Base-by-base conservation (phyloP, 2,888 invertebrate genomes). In the Listrodromus nycthemerus region DNA sequence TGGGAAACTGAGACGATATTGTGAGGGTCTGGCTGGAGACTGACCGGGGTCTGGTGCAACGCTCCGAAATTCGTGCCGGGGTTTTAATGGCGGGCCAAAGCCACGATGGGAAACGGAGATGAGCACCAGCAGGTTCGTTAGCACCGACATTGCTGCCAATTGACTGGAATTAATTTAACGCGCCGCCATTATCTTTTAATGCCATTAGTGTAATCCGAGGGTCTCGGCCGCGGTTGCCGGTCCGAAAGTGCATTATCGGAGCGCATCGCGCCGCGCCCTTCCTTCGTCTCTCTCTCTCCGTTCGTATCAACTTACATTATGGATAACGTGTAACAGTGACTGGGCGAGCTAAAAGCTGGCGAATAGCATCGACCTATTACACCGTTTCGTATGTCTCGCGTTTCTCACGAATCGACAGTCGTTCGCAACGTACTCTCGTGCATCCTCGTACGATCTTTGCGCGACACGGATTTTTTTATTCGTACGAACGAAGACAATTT, bases 111-210 rank as follows among this genome's bases (percentile, higher is more conserved):
- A 48, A 50, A 58, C 45, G 63, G 58, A 19, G 27, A 63, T 50
- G 73, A 30, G 61, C 33, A 45, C 13, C 21, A 63, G 30, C 30
- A 13, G 16, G 27, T 30, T 63, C 73, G 73, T 74, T 74, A 63
- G 41, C 63, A 63, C 37, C 63, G 73, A 50, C 30, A 30, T 45
- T 48, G 45, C 7, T 27, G 61, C 58, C 77, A 77, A 77, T 77
- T 69, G 77, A 77, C 69, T 61, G 58, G 69, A 77, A 77, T 77
- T 77, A 77, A 77, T 77, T 77, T 30, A 77, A 61, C 55, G 8
- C 69, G 21, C 27, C 48, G 48, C 48, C 69, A 52, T 78, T 69
- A 63, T 78, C 70, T 63, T 70, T 78, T 78, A 70, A 78, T 78
- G 63, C 63, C 70, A 78, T 78, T 78, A 66, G 63, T 37, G 33